Evolutionary conservation across 2,888 invertebrate genomes (phyloP), one percentile per base, ranked within the genome.

Genomic region (Caenorhabditis japonica): DNA sequence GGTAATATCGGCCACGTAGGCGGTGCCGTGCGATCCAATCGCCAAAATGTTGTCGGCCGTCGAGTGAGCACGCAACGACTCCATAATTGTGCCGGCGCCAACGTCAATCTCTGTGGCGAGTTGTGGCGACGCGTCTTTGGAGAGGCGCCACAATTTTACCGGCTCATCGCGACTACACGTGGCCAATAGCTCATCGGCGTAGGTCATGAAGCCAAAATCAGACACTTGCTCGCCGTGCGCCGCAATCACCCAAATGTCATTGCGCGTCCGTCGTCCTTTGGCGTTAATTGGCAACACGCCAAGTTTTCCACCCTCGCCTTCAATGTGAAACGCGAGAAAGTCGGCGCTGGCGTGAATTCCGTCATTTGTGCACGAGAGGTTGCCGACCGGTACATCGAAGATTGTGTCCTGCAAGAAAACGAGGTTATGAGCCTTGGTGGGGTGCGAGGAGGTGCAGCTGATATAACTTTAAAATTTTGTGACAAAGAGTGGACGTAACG

Each of bases 281-380:
- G 94, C 93, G 84, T 93, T 93, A 44, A 95, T 89, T 0, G 95
- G 93, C 80, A 96, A 89, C 23, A 95, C 93, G 0, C 94, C 95
- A 85, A 96, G 91, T 90, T 93, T 94, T 1, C 94, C 94, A 27
- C 94, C 93, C 82, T 93, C 93, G 88, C 94, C 93, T 89, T 96
- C 95, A 90, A 94, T 93, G 88, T 95, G 95, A 88, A 96, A 97
- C 15, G 94, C 95, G 92, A 95, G 94, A 88, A 94, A 95, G 10
- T 93, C 92, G 15, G 93, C 93, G 7, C 95, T 95, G 23, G 95
- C 93, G 86, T 94, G 92, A 86, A 97, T 95, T 89, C 95, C 95
- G 89, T 95, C 95, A 69, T 96, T 95, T 90, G 93, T 94, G 17
- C 94, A 94, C 88, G 94, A 94, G 89, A 95, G 93, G 33, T 94